Evolutionary conservation across 2,888 invertebrate species (phyloP).

Genomic region (Drosophila barbarae): DNA sequence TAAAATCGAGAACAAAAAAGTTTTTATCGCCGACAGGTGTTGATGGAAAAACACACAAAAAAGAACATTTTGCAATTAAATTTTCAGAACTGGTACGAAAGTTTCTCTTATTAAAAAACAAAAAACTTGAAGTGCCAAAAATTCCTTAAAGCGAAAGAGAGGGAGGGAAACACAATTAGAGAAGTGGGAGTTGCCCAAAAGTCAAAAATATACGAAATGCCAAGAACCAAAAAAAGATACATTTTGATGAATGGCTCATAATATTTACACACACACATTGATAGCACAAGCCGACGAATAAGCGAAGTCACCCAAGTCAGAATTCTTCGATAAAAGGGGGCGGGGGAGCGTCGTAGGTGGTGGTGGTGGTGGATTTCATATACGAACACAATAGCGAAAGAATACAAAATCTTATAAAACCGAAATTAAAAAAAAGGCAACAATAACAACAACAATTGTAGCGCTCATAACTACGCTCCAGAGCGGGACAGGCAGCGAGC

Average conservation of each 20-base stretch:
- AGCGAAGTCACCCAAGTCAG: constrained; percentile 67
- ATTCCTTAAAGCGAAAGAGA: constrained; percentile 5
- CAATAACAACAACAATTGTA: constrained; percentile 44
- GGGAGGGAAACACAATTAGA: constrained; percentile 39
- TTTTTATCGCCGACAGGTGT: constrained; percentile 50
- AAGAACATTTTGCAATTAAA: constrained; percentile 28
- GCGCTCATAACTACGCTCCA: constrained; percentile 66
- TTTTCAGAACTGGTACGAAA: constrained; percentile 17
- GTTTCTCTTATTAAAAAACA: constrained; percentile 2
- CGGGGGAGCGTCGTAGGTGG: constrained; percentile 8
- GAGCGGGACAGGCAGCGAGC: constrained; percentile 31
- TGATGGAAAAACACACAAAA: constrained; percentile 5
- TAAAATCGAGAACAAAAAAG: constrained; percentile 11
- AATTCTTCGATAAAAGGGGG: constrained; percentile 12
- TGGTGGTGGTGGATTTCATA: constrained; percentile 13
- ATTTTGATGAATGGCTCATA: constrained; percentile 76
- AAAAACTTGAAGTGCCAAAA: constrained; percentile 3
- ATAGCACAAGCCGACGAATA: constrained; percentile 64
- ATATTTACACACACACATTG: constrained; percentile 48
- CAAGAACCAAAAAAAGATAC: constrained; percentile 43
- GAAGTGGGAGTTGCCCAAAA: constrained; percentile 78
- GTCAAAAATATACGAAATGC: constrained; percentile 36
- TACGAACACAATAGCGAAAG: constrained; percentile 51
- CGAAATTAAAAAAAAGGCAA: constrained; percentile 73
- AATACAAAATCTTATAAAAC: constrained; percentile 72